Conservation (phyloP, 2,113 vertebrate species). For the Leptodactylus fuscus region DNA sequence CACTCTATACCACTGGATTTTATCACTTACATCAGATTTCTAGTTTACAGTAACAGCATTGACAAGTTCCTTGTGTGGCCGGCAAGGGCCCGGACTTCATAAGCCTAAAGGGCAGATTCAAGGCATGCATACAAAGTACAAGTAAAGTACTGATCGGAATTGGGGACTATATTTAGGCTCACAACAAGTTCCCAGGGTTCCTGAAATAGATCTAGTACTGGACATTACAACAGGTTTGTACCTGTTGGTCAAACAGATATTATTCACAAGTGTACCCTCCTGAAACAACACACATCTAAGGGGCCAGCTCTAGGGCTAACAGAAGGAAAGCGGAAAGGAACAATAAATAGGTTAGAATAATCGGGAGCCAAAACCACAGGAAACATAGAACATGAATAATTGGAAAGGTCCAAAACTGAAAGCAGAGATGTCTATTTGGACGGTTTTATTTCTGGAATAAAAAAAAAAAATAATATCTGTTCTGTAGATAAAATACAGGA, state of each 20-base stretch:
- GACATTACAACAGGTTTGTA: not conserved
- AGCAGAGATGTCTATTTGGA: not conserved
- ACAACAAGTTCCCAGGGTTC: not conserved
- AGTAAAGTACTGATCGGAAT: not conserved
- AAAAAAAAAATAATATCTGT: not conserved
- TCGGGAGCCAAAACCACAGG: too few relatives aligned
- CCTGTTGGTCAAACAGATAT: not conserved
- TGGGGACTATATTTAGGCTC: not conserved
- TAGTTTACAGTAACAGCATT: not conserved
- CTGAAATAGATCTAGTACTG: not conserved
- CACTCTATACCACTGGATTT: too few relatives aligned
- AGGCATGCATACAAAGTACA: not conserved
- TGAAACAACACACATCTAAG: too few relatives aligned
- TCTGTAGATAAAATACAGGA: not conserved
- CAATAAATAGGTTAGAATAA: too few relatives aligned
- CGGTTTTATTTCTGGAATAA: conserved; percentile 19
- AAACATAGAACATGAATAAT: not conserved
- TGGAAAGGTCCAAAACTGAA: not conserved
- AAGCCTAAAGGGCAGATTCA: not conserved
- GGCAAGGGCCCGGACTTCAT: not conserved
- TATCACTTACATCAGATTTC: not conserved
- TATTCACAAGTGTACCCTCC: too few relatives aligned
- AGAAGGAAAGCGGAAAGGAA: too few relatives aligned
- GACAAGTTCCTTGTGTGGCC: not conserved
- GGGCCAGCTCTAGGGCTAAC: too few relatives aligned